phyloP scores from a whole-genome alignment of 2,113 vertebrate genomes.

The Siniperca chuatsi region DNA sequence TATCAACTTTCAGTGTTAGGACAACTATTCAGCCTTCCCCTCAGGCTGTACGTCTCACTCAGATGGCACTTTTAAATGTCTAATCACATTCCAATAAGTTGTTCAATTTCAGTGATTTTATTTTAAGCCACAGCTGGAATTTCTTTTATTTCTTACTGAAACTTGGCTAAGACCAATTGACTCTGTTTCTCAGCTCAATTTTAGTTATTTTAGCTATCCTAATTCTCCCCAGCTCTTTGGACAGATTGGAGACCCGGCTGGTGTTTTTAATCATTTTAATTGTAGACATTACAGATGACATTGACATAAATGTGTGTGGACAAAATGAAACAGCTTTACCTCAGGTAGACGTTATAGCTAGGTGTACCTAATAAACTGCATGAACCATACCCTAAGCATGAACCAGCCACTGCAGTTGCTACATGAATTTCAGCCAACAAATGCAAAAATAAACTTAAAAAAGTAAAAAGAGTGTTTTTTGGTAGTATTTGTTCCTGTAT shows the following conservation, averaged over 20 bases:
- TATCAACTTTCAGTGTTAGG: not conserved
- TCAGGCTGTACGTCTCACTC: not conserved
- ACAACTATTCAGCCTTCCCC: not conserved
- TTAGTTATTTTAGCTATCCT: not conserved
- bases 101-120: not conserved
- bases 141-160: not conserved
- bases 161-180: not conserved
- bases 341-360: not conserved
- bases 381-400: not conserved
- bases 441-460: not conserved
- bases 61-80: not conserved
- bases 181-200: not conserved
- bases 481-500: constrained; percentile 15
- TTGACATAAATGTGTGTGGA: not conserved
- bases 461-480: not conserved
- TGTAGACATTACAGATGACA: not conserved
- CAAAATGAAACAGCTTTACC: not conserved
- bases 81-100: not conserved
- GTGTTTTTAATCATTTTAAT: not conserved
- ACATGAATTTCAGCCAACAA: not conserved
- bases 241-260: not conserved
- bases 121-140: not conserved
- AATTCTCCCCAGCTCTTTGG: not conserved
- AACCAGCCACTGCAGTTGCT: not conserved
- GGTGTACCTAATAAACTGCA: not conserved